Evolutionary conservation across 1,140 invertebrate species (phyloP), one percentile per base, ranked within the genome.

Genomic region (Drosophila varians): DNA sequence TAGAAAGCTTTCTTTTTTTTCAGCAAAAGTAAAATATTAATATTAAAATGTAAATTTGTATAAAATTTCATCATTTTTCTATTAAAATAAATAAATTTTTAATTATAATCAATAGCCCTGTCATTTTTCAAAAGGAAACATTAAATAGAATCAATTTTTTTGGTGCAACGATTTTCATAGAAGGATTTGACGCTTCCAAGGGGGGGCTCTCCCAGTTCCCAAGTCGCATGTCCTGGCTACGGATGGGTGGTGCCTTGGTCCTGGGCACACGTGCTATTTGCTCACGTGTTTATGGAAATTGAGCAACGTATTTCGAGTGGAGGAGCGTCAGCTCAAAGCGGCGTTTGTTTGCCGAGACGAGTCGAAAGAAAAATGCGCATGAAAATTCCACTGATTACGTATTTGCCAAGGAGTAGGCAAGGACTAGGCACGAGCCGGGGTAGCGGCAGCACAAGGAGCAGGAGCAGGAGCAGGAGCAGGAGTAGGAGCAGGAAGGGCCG

Each of bases 241-340:
- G 9, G 25, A 8, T 26, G 25, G 7, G 7, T 28, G 9, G 26
- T 28, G 28, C 28, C 28, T 11, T 11, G 28, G 14, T 14, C 31
- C 34, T 31, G 43, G 51, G 70, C 82, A 87, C 82, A 87, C 82
- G 82, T 87, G 82, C 75, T 87, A 87, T 87, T 87, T 87, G 77
- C 82, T 74, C 82, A 87, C 82, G 82, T 87, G 82, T 87, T 88
- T 87, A 87, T 87, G 82, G 82, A 87, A 87, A 87, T 87, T 87
- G 77, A 77, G 82, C 60, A 86, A 86, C 80, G 80, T 80, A 80
- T 77, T 87, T 80, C 77, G 76, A 86, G 82, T 77, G 60, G 60
- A 62, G 56, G n/a, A n/a, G 2, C 38, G 54, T 60, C 76, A 68
- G 57, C 77, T 79, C 76, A 80, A 75, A 64, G 66, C 56, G 64